phyloP scores from a whole-genome alignment of 2,797 vertebrate genomes.

The Prionace glauca region DNA sequence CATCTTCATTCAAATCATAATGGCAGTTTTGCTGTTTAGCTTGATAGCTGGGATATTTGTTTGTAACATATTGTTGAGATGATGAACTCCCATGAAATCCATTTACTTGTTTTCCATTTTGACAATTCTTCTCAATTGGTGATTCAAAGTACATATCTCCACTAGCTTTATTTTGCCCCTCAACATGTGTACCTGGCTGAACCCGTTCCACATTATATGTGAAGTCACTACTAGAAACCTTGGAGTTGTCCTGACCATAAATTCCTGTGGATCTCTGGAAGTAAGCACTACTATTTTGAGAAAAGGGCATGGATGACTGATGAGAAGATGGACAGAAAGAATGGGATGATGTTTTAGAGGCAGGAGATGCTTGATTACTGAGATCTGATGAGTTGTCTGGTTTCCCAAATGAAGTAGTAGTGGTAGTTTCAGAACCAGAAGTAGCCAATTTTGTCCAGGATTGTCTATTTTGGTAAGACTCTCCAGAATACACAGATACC shows the following conservation, averaged over 20 bases:
- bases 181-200: conserved; percentile 52
- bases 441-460: conserved; percentile 51
- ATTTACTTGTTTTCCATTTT: conserved; percentile 53
- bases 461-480: conserved; percentile 56
- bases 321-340: conserved; percentile 57
- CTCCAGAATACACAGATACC: conserved; percentile 50
- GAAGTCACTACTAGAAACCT: conserved; percentile 53
- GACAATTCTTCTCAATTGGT: conserved; percentile 60
- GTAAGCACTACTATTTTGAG: conserved; percentile 53
- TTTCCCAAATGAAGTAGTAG: conserved; percentile 55
- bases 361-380: conserved; percentile 51
- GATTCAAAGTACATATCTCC: conserved; percentile 59
- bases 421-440: conserved; percentile 52
- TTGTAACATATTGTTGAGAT: conserved; percentile 52
- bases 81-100: conserved; percentile 57
- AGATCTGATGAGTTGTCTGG: conserved; percentile 56
- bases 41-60: conserved; percentile 54
- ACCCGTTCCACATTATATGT: conserved; percentile 54
- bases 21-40: conserved; percentile 51
- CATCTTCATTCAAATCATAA: conserved; percentile 52
- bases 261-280: conserved; percentile 50
- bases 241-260: conserved; percentile 56
- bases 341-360: conserved; percentile 55
- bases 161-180: conserved; percentile 54
- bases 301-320: conserved; percentile 53